Evolutionary conservation across 2,113 vertebrate genomes (phyloP), one percentile per base, ranked within the genome.

Genomic region (Mirounga angustirostris): DNA sequence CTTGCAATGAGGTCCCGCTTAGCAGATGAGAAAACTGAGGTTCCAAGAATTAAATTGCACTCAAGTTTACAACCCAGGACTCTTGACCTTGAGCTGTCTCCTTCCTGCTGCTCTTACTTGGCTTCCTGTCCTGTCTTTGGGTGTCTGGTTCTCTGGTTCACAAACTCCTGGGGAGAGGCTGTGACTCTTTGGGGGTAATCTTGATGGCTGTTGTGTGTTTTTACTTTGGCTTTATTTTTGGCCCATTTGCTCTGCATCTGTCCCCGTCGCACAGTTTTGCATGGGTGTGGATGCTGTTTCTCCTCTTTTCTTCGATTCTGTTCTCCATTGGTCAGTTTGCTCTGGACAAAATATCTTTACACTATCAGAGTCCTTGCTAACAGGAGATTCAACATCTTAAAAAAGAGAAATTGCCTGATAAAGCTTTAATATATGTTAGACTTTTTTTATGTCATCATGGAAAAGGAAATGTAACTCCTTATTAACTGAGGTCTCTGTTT

Each of bases 381-480:
- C 10, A 40, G 91, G 93, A 94, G 73, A 85, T 59, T 40, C 50
- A 84, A 54, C 36, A 61, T 28, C 40, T 93, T 76, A 67, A 46
- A 69, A 84, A 67, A 56, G 81, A 78, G n/a, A 79, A 74, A 26
- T 65, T 89, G 28, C 71, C 67, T 84, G 69, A 74, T 56, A 46
- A 94, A 92, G 16, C 21, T 73, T 90, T 82, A 81, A 73, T 67
- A 40, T 61, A 26, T 46, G 58, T 87, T 89, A 43, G 43, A 54
- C 76, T 56, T 94, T 88, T 54, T 94, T 84, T 80, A 56, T 85
- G 71, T 76, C 78, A 94, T 91, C 50, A 36, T 83, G 54, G 84
- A 83, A 96, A 89, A 96, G 76, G 71, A 74, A 92, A 21, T 67
- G 4, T 5, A 84, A 46, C 7, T 91, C 21, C 5, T 86, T 58